Evolutionary conservation across 2,113 vertebrate species (phyloP), one percentile per base, ranked within the genome.

Genomic region (Pogona vitticeps): DNA sequence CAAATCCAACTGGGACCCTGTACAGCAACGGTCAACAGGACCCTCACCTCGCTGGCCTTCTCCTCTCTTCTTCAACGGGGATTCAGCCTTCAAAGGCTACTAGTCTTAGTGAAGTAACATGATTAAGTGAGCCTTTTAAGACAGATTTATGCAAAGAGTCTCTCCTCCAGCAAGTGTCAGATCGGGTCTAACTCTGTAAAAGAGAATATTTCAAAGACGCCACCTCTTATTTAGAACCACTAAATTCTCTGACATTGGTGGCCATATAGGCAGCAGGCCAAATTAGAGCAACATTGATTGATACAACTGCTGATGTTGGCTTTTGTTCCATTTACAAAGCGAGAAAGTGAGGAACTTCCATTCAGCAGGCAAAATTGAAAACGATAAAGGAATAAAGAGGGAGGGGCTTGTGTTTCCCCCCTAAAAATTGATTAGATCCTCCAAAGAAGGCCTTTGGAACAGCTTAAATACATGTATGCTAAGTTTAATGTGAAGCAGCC

Each of bases 81-180:
- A 94, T 95, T 93, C 93, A 95, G 95, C 93, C 93, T 95, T 92
- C 23, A 76, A 94, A 96, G 95, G 96, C 96, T 94, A 95, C 93
- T 89, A 81, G n/a, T 89, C 90, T 91, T 91, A 96, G 93, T 97
- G 96, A 96, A 97, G 96, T 96, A 94, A 96, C 96, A 94, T 95
- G 94, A 96, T 95, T 95, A 94, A 95, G 94, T 92, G 95, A 94
- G 94, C 94, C 91, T 91, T 88, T 89, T 93, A 68, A 80, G 95
- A 95, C 95, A 97, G 96, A 96, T 97, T 97, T 96, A 97, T 95
- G 94, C 91, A 87, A 88, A 73, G 80, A 90, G 90, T 86, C 90
- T 94, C 89, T 94, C 92, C 90, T 84, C 82, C 63, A 85, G 93
- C 90, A 91, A 96, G 91, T 95, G 91, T 94, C 92, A 95, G 91